Evolutionary conservation across 2,797 vertebrate species (phyloP).

Genomic region (Anas capensis): DNA sequence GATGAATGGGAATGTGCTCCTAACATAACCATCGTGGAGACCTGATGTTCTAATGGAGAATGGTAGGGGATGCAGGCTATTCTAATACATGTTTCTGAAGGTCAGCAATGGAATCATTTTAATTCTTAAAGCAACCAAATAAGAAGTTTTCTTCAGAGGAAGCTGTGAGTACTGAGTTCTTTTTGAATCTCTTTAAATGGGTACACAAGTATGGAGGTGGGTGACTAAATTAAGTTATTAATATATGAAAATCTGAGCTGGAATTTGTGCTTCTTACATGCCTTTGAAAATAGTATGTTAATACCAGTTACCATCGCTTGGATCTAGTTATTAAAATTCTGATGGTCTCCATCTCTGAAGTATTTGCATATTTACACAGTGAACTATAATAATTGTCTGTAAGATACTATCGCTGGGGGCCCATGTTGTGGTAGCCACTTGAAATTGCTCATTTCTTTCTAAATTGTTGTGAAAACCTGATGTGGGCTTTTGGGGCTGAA

Average conservation of each 20-base stretch:
- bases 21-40: not conserved
- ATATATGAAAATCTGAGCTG: not conserved
- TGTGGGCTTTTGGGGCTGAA: not conserved
- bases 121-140: not conserved
- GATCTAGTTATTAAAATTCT: not conserved
- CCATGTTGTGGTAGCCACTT: not conserved
- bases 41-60: not conserved
- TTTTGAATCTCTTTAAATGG: not conserved
- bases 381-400: not conserved
- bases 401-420: not conserved
- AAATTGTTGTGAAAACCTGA: not conserved
- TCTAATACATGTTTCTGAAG: not conserved
- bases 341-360: not conserved
- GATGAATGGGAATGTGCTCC: not conserved
- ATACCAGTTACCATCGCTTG: not conserved
- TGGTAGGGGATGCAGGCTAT: accelerated
- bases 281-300: not conserved
- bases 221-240: not conserved
- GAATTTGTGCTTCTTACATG: not conserved
- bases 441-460: not conserved
- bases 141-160: not conserved
- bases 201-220: accelerated
- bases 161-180: not conserved
- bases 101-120: not conserved
- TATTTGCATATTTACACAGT: not conserved